Percentiles rank a stretch among this genome's conserved stretches.
phyloP scores from a whole-genome alignment of 2,888 invertebrate species.

The Orthonychiurus folsomi region DNA sequence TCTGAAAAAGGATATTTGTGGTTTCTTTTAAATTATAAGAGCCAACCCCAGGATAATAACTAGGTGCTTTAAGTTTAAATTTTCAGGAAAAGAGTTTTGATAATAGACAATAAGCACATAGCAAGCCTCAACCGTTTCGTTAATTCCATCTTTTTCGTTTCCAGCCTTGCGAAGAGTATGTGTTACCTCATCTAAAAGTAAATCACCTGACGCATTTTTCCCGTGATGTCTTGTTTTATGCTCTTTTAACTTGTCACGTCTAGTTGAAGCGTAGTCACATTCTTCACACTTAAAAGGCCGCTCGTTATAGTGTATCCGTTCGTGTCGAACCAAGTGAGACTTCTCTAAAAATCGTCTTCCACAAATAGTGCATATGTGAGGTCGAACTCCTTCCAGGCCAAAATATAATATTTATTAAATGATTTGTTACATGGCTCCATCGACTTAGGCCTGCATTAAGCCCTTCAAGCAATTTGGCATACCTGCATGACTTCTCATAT shows the following conservation, averaged over 20 bases:
- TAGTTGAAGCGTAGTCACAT: constrained; percentile 57
- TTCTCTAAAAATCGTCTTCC: constrained; percentile 59
- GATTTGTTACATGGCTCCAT: too few relatives aligned
- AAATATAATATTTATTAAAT: too few relatives aligned
- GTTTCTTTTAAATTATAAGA: too few relatives aligned
- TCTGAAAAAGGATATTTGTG: too few relatives aligned
- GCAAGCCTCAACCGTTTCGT: background rate
- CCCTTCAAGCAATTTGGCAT: too few relatives aligned
- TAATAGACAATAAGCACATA: too few relatives aligned
- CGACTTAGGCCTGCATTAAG: too few relatives aligned
- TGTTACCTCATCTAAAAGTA: background rate
- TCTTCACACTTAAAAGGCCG: constrained; percentile 47
- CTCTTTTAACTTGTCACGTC: constrained; percentile 58
- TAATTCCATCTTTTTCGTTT: background rate
- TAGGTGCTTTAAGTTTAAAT: too few relatives aligned
- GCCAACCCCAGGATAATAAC: too few relatives aligned
- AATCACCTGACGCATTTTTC: constrained; percentile 42
- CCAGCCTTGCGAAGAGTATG: background rate
- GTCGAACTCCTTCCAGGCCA: constrained; percentile 48
- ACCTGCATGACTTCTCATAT: constrained; percentile 57
- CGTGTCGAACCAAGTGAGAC: constrained; percentile 57
- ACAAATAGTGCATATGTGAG: constrained; percentile 53
- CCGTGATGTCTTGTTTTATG: constrained; percentile 50
- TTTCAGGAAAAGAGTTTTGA: too few relatives aligned
- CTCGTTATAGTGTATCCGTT: constrained; percentile 56